Evolutionary conservation across 2,113 vertebrate genomes (phyloP), one percentile per base, ranked within the genome.

Genomic region (Setophaga coronata): DNA sequence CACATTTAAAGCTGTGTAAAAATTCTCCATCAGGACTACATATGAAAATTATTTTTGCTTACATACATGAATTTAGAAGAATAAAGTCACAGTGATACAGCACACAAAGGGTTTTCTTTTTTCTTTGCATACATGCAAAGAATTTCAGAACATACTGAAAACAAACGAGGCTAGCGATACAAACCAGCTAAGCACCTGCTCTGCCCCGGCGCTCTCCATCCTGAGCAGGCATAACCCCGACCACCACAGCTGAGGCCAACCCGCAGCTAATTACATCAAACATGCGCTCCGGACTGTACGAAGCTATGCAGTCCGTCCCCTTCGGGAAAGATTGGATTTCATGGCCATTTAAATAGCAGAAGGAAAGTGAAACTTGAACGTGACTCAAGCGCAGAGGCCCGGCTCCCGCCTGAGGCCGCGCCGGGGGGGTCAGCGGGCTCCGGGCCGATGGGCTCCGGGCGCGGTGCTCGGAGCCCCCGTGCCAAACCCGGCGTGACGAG

Each of bases 381-480:
- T 5, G 9, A 13, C 1, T 11, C 2, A 1, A 11, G 67, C 5
- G 5, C 57, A 1, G 60, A 58, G 92, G 80, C 66, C 48, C 42
- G 1, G 48, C 45, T 82, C 4, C 33, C 8, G 66, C 24, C 7
- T 1, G 36, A 1, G 57, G 51, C 33, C 24, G n/a, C 19, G 13
- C 1, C 34, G 0, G 54, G 38, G 76, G 36, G 1, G 2, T 8
- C 14, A 0, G 60, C n/a, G 7, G 29, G 60, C 10, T 16, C 29
- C 17, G 33, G 21, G 20, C 42, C 9, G 6, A 7, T 1, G 62
- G 18, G 1, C 3, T 9, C n/a, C 4, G 58, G 25, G 2, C 8
- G 24, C 2, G 31, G 7, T 1, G 54, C 28, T 62, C 29, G 12
- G 24, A 4, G n/a, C 16, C 14, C 13, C 58, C 0, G 53, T 0